A percentile compares a stretch with the other conserved stretches of the same genome.
phyloP scores from a whole-genome alignment of 53 echinoderm and acorn worm genomes.

The Apostichopus leukothele region DNA sequence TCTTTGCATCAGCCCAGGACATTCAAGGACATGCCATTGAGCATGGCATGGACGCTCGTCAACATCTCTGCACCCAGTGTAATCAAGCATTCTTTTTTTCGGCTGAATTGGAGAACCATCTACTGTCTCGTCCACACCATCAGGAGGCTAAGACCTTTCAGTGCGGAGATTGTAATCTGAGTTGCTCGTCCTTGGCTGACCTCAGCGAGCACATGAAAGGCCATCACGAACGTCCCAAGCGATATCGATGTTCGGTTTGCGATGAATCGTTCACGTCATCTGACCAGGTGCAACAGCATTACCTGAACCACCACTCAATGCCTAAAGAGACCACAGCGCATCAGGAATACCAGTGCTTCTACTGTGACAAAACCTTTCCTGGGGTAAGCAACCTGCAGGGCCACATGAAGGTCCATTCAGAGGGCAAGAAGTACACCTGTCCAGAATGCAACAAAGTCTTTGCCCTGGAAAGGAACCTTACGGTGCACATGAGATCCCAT shows the following conservation, averaged over 20 bases:
- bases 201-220: constrained; percentile 84
- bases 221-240: constrained; percentile 70
- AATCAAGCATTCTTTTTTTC: constrained; percentile 96
- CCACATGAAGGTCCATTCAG: constrained; percentile 88
- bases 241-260: constrained; percentile 84
- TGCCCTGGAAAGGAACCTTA: constrained; percentile 80
- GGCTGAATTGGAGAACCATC: constrained; percentile 91
- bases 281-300: constrained; percentile 92
- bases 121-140: constrained; percentile 70
- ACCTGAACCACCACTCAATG: constrained; percentile 75
- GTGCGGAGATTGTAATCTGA: constrained; percentile 82
- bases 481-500: constrained; percentile 96
- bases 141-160: constrained; percentile 72
- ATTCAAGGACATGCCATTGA: constrained; percentile 96
- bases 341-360: constrained; percentile 83
- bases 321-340: constrained; percentile 49
- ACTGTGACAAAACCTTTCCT: constrained; percentile 84
- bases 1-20: constrained; percentile 89
- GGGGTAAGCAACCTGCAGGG: constrained; percentile 81
- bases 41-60: constrained; percentile 95
- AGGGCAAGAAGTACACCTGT: constrained; percentile 89
- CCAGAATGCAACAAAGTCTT: constrained; percentile 89
- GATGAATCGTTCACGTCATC: constrained; percentile 85
- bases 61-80: constrained; percentile 87
- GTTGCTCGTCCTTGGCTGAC: constrained; percentile 74